Evolutionary conservation across 2,113 vertebrate species (phyloP).

Genomic region (Eclectus roratus): DNA sequence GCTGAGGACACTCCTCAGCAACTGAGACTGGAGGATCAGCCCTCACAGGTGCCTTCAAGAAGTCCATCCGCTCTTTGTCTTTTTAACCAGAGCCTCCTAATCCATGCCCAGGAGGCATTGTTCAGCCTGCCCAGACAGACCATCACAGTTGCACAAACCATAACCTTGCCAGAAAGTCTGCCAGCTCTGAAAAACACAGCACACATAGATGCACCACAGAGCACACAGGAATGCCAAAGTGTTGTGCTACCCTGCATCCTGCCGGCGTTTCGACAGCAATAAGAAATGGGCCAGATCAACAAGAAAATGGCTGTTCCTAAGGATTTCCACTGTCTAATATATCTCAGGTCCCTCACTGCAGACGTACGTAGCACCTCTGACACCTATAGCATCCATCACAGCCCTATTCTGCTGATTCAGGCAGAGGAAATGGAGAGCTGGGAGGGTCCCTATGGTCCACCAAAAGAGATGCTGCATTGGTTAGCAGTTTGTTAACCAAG

Average conservation of each 20-base stretch:
- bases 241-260: accelerated
- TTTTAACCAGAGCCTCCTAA: neutral
- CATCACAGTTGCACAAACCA: accelerated
- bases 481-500: neutral
- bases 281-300: neutral
- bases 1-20: neutral
- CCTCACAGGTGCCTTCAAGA: neutral
- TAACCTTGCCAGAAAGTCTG: neutral
- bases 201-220: accelerated
- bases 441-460: neutral
- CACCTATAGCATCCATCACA: neutral
- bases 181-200: neutral
- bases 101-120: neutral
- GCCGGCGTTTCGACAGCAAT: accelerated
- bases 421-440: neutral
- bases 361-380: neutral
- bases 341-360: neutral
- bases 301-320: neutral
- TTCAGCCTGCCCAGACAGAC: neutral
- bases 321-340: neutral
- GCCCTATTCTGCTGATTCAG: neutral
- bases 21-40: neutral
- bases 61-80: neutral
- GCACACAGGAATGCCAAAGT: neutral
- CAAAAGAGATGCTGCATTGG: neutral